These are phyloP conservation scores for Melieria picta DNA, from an alignment of 2,888 invertebrate species.

Conservation along the genomic window DNA sequence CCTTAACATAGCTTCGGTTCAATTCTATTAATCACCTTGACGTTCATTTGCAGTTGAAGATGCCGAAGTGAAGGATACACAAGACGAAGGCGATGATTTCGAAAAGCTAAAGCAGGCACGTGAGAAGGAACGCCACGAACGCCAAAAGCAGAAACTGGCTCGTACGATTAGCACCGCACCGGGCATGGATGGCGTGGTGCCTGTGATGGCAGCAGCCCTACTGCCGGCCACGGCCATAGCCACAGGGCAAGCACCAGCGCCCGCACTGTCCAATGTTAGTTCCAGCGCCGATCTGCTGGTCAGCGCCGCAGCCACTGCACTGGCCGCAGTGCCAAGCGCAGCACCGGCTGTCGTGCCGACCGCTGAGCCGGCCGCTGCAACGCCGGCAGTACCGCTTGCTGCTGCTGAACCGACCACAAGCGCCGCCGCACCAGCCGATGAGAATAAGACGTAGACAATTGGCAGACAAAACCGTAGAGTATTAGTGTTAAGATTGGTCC, in stretches of 20 bases:
- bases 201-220: conserved; percentile 41
- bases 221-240: conserved; percentile 29
- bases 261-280: background rate
- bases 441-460: too few species aligned
- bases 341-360: conserved; percentile 9
- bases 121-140: conserved; percentile 75
- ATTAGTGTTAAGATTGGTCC: too few species aligned
- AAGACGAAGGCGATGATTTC: conserved; percentile 74
- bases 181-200: conserved; percentile 45
- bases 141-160: conserved; percentile 72
- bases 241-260: background rate
- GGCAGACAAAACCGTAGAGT: too few species aligned
- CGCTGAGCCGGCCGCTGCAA: conserved; percentile 15
- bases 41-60: conserved; percentile 54
- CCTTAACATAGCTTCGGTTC: too few species aligned
- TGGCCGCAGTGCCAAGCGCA: conserved; percentile 24
- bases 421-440: conserved; percentile 41
- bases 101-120: conserved; percentile 75
- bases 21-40: background rate
- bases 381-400: conserved; percentile 16
- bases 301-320: conserved; percentile 27
- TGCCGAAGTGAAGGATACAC: conserved; percentile 54
- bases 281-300: background rate
- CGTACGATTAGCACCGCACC: conserved; percentile 67
- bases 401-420: conserved; percentile 35